These are phyloP conservation scores for Phalacrocorax brasilianus DNA, from an alignment of 2,113 vertebrate species.

Conservation along the genomic window DNA sequence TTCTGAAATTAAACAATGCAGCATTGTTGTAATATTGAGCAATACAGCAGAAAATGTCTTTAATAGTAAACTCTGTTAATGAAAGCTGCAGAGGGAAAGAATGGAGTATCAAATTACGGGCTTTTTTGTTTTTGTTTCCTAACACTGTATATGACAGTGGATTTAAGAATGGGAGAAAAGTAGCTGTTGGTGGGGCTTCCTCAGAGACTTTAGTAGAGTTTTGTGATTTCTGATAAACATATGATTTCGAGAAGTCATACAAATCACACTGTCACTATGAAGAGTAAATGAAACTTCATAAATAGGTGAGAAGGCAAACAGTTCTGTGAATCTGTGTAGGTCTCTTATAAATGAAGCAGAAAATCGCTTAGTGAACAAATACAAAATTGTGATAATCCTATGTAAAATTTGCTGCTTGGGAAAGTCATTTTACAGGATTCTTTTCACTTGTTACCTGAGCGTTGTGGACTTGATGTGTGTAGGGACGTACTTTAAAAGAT, in stretches of 20 bases:
- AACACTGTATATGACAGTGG: neutral
- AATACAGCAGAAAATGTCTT: neutral
- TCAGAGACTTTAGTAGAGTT: neutral
- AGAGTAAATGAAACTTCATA: slow-evolving; percentile 5
- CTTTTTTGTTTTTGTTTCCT: no score
- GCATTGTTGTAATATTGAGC: neutral
- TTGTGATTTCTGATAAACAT: neutral
- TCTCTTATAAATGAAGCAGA: slow-evolving; percentile 1
- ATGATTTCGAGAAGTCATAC: neutral
- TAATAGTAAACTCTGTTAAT: neutral
- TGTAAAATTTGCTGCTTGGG: neutral
- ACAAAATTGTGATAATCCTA: neutral
- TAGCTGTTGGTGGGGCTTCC: neutral
- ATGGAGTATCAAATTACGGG: neutral
- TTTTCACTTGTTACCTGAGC: neutral
- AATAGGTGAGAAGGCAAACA: neutral
- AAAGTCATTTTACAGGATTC: neutral
- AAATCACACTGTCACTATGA: neutral
- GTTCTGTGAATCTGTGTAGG: neutral
- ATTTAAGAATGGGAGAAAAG: neutral
- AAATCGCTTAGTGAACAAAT: neutral
- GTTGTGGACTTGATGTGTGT: accelerated
- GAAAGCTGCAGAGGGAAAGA: neutral
- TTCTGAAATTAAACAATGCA: neutral
- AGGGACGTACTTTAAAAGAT: neutral